Percentiles rank a stretch among this genome's conserved stretches.
Conservation (phyloP, 1,140 invertebrate genomes). For the Rhynchophorus ferrugineus region DNA sequence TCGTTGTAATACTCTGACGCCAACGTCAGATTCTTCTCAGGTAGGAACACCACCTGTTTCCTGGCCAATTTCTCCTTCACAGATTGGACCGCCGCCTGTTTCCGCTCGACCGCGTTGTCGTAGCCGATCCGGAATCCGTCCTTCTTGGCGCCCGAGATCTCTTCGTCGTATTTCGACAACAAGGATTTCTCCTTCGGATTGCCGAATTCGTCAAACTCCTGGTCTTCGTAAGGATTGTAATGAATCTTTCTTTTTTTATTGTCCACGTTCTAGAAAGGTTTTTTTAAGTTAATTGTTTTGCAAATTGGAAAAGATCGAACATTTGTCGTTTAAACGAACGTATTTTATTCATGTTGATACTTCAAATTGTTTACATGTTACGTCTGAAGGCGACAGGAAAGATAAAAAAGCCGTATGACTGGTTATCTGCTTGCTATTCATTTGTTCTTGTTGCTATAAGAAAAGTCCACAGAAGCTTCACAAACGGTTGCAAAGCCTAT, state of each 20-base stretch:
- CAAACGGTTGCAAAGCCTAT: no score
- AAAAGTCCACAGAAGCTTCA: no score
- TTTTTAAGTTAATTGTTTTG: constrained; percentile 5
- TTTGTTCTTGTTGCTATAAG: no score
- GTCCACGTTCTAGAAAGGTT: constrained; percentile 60
- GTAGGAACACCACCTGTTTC: constrained; percentile 66
- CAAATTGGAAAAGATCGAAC: no score
- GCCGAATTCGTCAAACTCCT: constrained; percentile 76
- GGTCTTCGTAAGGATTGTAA: constrained; percentile 82
- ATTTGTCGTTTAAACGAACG: no score
- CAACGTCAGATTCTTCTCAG: constrained; percentile 56
- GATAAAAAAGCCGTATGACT: no score
- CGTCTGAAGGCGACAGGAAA: no score
- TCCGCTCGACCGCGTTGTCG: constrained; percentile 42
- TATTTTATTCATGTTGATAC: no score
- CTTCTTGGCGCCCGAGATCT: constrained; percentile 74
- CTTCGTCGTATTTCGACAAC: constrained; percentile 93
- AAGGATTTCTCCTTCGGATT: constrained; percentile 61
- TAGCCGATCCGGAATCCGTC: constrained; percentile 75
- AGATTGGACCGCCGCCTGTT: constrained; percentile 44
- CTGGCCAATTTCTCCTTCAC: constrained; percentile 55
- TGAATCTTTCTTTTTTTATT: constrained; percentile 75
- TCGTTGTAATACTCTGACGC: constrained; percentile 86
- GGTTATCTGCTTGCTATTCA: no score
- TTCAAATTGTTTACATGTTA: no score